A percentile compares a stretch with the other conserved stretches of the same genome.
phyloP scores from a whole-genome alignment of 1,140 invertebrate genomes.

The Papilio glaucus region DNA sequence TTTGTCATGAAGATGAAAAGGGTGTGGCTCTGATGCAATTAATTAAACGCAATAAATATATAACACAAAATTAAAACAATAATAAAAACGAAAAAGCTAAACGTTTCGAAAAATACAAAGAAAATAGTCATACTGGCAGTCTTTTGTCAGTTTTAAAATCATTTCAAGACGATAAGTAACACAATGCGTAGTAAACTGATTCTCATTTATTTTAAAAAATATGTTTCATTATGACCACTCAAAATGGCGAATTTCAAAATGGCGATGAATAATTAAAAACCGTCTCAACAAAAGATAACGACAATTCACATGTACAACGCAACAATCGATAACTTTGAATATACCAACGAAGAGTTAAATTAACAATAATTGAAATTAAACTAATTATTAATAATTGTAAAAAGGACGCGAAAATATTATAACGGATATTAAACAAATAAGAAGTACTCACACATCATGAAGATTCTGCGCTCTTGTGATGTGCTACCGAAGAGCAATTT shows the following conservation, averaged over 20 bases:
- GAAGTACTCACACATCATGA: slow-evolving; percentile 1
- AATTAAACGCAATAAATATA: too few species aligned
- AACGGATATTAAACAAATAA: background rate
- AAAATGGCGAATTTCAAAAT: slow-evolving; percentile 1
- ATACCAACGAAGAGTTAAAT: background rate
- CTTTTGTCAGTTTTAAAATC: too few species aligned
- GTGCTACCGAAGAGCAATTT: background rate
- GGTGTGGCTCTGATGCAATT: background rate
- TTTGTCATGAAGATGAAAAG: background rate
- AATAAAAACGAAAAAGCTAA: background rate
- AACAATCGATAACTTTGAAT: background rate
- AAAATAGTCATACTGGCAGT: too few species aligned
- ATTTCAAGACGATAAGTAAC: background rate
- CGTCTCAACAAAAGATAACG: background rate
- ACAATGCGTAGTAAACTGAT: too few species aligned
- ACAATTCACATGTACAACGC: background rate
- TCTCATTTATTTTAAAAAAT: too few species aligned
- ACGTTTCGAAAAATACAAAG: background rate
- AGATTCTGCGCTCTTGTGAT: background rate
- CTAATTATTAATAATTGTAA: too few species aligned
- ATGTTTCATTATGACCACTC: too few species aligned
- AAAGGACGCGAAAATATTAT: too few species aligned
- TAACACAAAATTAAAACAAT: background rate
- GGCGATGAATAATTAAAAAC: background rate
- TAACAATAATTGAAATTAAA: background rate